Base-by-base conservation (phyloP, 2,888 invertebrate species). In the Scaptomyza parva region DNA sequence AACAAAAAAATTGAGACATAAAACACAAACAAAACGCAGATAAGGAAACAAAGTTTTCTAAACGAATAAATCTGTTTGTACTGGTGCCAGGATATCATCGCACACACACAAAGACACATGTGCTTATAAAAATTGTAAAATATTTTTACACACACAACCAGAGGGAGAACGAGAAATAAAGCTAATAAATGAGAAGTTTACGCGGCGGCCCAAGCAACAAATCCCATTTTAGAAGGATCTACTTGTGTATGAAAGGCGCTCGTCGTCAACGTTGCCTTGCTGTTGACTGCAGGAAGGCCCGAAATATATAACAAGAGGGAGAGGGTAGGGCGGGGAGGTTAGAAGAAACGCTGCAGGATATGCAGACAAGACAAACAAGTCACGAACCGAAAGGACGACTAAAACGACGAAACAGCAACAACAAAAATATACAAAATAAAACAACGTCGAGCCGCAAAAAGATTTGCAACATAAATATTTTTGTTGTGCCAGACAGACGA, bases 351-450 rank as follows among this genome's bases (percentile, higher is more conserved):
- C 88, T 85, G 88, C 88, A 85, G 88, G 82, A 85, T 87, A 82
- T 85, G 88, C 88, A 87, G 82, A 82, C 82, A 82, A 87, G 82
- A 70, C 88, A 82, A 87, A 87, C 82, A 82, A 82, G 81, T 82
- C 81, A 83, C 84, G 86, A 83, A 77, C 55, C 4, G 39, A 48
- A 5, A 40, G 24, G 55, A 57, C 41, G 41, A 77, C 55, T 3
- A 33, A 48, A 5, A 40, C 18, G 55, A 57, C 41, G 41, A 44
- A 30, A 54, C 37, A 30, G 12, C 3, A 51, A 20, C 11, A 30
- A 44, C 61, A 60, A 61, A 30, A 54, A 74, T 50, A 47, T 9
- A 43, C 50, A 61, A 43, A 40, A 58, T 45, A 63, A 69, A 61
- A 74, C 69, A 67, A 67, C 61, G 76, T 61, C 62, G 73, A 72